phyloP scores from a whole-genome alignment of 2,888 invertebrate species.

The Priocnemis perturbator region DNA sequence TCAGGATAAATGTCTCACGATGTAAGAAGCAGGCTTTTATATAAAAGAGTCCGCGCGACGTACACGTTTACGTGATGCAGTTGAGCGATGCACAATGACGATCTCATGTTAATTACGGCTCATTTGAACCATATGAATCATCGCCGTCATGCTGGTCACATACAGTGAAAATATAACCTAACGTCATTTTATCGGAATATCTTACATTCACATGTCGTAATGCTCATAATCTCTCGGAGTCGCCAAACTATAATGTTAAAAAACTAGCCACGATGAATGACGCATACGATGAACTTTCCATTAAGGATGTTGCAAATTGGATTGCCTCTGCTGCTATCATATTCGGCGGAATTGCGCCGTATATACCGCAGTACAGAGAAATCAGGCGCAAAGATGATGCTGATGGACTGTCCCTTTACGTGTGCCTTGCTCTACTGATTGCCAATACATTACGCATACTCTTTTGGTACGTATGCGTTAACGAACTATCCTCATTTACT shows the following conservation, averaged over 20 bases:
- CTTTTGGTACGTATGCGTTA: constrained; percentile 89
- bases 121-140: too few relatives aligned
- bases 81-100: too few relatives aligned
- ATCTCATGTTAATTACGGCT: too few relatives aligned
- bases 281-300: constrained; percentile 78
- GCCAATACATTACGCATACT: constrained; percentile 98
- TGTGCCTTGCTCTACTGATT: constrained; percentile 94
- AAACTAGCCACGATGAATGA: constrained; percentile 49
- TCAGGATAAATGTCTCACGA: too few relatives aligned
- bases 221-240: too few relatives aligned
- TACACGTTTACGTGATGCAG: too few relatives aligned
- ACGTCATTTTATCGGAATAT: too few relatives aligned
- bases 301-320: constrained; percentile 87
- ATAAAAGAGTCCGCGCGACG: too few relatives aligned
- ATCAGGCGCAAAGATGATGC: constrained; percentile 93
- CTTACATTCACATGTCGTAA: too few relatives aligned
- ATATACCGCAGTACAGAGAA: constrained; percentile 96
- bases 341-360: constrained; percentile 95
- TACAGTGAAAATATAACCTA: too few relatives aligned
- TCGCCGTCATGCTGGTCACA: too few relatives aligned
- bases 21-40: too few relatives aligned
- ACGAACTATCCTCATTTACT: not conserved
- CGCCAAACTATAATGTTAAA: not conserved
- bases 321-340: constrained; percentile 93
- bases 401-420: constrained; percentile 97